Base-by-base conservation (phyloP, 1,140 invertebrate genomes). In the Hylyphantes graminicola region DNA sequence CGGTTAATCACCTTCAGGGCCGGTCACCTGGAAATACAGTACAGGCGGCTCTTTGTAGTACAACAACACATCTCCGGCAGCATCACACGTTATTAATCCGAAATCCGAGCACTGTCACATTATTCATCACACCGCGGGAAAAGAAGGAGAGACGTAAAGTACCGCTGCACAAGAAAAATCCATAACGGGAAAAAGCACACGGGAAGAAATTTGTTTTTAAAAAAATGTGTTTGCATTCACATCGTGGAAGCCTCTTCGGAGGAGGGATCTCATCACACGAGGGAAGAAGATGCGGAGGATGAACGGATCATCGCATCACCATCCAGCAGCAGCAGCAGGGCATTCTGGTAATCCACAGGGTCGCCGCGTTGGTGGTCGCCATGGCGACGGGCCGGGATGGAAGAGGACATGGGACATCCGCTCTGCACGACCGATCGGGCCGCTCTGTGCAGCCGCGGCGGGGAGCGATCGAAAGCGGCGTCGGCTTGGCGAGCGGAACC, bases 351-450 rank as follows among this genome's bases (percentile, higher is more conserved):
- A 35, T 35, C 70, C 80, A 55, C 70, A 74, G 80, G 72, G 80
- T 70, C 80, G 75, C 79, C 79, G 80, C 80, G 79, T 81, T 81
- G 79, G 79, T 81, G 70, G 80, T 83, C 21, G 15, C 80, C 80
- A 83, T 83, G 80, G 72, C 50, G 50, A 83, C 80, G 51, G 59
- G 55, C 17, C 13, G 55, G 15, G 72, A 53, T 9, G 55, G 73
- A 61, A 73, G 35, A 21, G 21, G 63, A 68, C 61, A 48, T 55
- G 48, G 10, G 15, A 59, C 70, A 75, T 73, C 80, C 80, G 80
- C 70, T 74, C 72, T 13, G 50, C 51, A 74, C 80, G 80, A 75
- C 80, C 80, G 80, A 83, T 65, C n/a, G 68, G 80, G 72, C 70
- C 80, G 80, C 70, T 83, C 61, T 75, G 55, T 59, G 57, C n/a